Base-by-base conservation (phyloP, 2,888 invertebrate genomes). In the Dicyrtoma fusca region DNA sequence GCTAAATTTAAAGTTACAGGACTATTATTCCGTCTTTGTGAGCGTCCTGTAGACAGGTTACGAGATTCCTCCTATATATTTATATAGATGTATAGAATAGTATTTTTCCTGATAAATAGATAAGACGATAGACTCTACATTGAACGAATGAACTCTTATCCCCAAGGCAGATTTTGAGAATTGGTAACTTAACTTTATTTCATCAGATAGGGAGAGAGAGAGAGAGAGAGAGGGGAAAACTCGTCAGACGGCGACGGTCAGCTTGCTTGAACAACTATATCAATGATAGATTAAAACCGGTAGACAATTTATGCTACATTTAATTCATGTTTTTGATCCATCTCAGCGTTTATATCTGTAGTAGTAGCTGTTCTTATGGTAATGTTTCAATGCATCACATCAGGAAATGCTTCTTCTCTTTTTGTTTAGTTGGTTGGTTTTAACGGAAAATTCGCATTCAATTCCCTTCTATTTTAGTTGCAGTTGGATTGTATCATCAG, bases 211-310 rank as follows among this genome's bases (percentile, higher is more conserved):
- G 14, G 14, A 11, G 23, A 19, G 6, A 25, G 11, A 25, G 21
- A 57, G 19, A 19, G 21, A 25, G 8, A 25, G 21, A 57, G 34
- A 10, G 61, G 25, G 25, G 47, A 19, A 63, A 63, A 47, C 47
- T 63, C 14, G 63, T 63, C 63, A 63, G 63, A 63, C 63, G 47
- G 47, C 47, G 47, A 63, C 62, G 62, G 21, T 62, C 5, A 11
- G 23, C 10, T 5, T 5, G 17, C n/a, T 26, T 11, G 34, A 59
- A 25, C 59, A 59, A 59, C 59, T 59, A 63, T 63, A 63, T 63
- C 63, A 63, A 63, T 63, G 47, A 63, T 63, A 47, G 63, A 63
- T 63, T 63, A 47, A 63, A 63, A 63, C 45, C 63, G 42, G 62
- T 62, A 62, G 62, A 42, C 42, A 17, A 59, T 59, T 59, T 26